These are phyloP conservation scores for Urechis unicinctus DNA, from an alignment of 2,888 invertebrate genomes.

Conservation along the genomic window DNA sequence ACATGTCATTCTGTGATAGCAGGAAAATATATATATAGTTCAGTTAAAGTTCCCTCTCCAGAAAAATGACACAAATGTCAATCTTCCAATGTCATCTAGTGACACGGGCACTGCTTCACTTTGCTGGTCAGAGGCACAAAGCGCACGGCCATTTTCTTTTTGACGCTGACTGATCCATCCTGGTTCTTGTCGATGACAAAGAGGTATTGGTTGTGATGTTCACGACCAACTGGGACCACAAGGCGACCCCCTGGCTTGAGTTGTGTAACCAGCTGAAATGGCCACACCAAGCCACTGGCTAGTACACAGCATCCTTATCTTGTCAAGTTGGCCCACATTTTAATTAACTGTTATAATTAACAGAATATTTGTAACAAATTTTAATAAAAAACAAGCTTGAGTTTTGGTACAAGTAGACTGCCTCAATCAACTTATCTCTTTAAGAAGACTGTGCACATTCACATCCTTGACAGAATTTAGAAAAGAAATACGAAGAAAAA, in stretches of 20 bases:
- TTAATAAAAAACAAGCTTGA: no score
- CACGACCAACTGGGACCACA: conserved; percentile 72
- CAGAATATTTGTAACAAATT: no score
- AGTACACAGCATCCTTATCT: not conserved
- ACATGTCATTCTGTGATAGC: no score
- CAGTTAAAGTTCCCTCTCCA: no score
- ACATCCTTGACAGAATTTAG: no score
- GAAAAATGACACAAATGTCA: no score
- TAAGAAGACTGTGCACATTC: no score
- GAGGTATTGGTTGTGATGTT: conserved; percentile 68
- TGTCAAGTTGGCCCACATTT: not conserved
- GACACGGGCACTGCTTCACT: conserved; percentile 61
- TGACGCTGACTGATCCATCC: conserved; percentile 69
- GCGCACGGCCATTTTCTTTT: conserved; percentile 85
- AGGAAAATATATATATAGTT: no score
- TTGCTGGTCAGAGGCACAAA: conserved; percentile 94
- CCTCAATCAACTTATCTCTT: no score
- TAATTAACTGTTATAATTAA: not conserved
- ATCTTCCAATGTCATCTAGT: no score
- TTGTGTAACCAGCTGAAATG: conserved; percentile 69
- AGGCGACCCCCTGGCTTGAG: conserved; percentile 86
- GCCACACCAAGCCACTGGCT: not conserved
- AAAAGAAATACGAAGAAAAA: no score
- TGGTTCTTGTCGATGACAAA: conserved; percentile 80
- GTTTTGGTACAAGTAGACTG: no score